These are phyloP conservation scores for Drosophila kikkawai DNA, from an alignment of 1,140 invertebrate genomes.

Conservation along the genomic window DNA sequence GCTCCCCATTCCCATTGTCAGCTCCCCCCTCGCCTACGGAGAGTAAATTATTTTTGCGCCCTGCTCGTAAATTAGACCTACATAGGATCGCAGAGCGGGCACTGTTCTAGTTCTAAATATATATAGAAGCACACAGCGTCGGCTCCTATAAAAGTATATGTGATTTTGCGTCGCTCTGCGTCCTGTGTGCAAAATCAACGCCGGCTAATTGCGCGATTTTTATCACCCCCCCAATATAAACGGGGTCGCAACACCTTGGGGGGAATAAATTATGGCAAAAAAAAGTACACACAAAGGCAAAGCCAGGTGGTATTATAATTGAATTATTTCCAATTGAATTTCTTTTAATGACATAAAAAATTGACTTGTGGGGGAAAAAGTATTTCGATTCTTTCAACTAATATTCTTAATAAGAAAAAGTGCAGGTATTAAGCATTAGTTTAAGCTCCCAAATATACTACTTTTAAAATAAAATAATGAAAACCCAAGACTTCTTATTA, in stretches of 20 bases:
- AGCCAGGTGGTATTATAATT: slow-evolving; percentile 10
- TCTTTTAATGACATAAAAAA: neutral
- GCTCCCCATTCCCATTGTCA: slow-evolving; percentile 40
- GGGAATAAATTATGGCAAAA: slow-evolving; percentile 33
- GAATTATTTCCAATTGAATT: slow-evolving; percentile 6
- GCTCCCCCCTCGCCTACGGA: slow-evolving; percentile 28
- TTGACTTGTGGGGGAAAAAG: too few relatives aligned
- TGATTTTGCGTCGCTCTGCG: slow-evolving; percentile 25
- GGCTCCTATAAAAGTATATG: slow-evolving; percentile 1
- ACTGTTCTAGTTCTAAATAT: slow-evolving; percentile 56
- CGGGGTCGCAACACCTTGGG: slow-evolving; percentile 57
- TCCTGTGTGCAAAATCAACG: slow-evolving; percentile 79
- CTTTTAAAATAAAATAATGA: neutral
- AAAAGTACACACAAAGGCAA: neutral
- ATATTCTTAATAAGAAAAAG: neutral
- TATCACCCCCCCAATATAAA: slow-evolving; percentile 64
- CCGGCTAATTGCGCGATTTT: slow-evolving; percentile 79
- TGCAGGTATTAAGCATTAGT: too few relatives aligned
- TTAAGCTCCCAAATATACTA: neutral
- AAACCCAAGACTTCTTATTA: neutral
- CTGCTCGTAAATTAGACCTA: slow-evolving; percentile 73
- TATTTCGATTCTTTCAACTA: too few relatives aligned
- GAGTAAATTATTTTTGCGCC: slow-evolving; percentile 72
- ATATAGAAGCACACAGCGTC: neutral
- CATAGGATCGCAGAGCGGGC: slow-evolving; percentile 42